Evolutionary conservation across 2,888 invertebrate species (phyloP), one percentile per base, ranked within the genome.

Genomic region (Tryphoninae sp.): DNA sequence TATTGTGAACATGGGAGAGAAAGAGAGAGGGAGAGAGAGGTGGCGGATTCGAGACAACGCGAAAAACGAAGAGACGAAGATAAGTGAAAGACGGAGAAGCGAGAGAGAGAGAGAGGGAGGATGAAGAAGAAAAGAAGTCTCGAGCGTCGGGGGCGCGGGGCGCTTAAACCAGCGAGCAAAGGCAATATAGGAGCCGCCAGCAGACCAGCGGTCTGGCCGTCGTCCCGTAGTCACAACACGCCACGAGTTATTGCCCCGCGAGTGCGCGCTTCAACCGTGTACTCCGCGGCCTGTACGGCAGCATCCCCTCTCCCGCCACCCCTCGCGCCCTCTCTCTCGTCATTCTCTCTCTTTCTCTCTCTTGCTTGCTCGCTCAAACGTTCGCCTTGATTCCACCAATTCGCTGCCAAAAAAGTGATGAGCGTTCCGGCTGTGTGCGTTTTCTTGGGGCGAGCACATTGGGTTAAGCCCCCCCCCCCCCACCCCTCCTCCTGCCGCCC

Each of bases 131-230:
- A 13, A 69, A 45, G 55, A 16, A 55, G 55, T 55, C 55, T 19
- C 55, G 45, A 9, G 45, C 9, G 45, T 13, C 0, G 45, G 45
- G 13, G 13, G 58, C 40, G 61, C 40, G 73, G 40, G 55, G 68
- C 45, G 68, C 64, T 65, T 65, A 65, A 74, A 64, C 65, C 33
- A 77, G 59, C 69, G 26, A 58, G 79, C 61, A 76, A 26, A 62
- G 71, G 81, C 80, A 45, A 64, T 80, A 71, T 71, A 69, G 65
- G 61, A 71, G 74, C 67, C 86, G 80, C 81, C 85, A 88, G 45
- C 45, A 88, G 89, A 89, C 90, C 88, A 89, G 90, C 90, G 90
- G 90, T 90, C 90, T 90, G 89, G 89, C 80, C 80, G 88, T 88
- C 89, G 86, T 88, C 88, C 86, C 86, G 88, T 89, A 89, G 89